Evolutionary conservation across 35 echinoderm and acorn worm genomes (phyloP).

Genomic region (Antedon bifida): DNA sequence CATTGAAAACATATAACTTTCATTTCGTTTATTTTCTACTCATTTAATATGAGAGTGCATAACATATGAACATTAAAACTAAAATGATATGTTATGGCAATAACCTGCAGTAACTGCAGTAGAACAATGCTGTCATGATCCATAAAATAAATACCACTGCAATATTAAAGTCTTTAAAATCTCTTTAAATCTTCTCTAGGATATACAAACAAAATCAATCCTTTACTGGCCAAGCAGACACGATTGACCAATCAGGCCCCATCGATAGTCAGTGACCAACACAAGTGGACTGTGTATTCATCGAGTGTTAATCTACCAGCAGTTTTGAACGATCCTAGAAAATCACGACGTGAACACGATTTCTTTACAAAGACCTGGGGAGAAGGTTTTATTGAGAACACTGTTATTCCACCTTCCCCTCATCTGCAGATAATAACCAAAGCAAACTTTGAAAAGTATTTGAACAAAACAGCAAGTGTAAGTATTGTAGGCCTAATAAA

Average conservation of each 20-base stretch:
- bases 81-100: too few relatives aligned
- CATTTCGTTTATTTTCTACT: too few relatives aligned
- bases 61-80: too few relatives aligned
- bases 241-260: conserved; percentile 7
- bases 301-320: conserved; percentile 80
- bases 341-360: conserved; percentile 68
- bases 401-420: conserved; percentile 56
- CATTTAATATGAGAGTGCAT: too few relatives aligned
- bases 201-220: conserved; percentile 18
- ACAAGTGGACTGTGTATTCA: conserved; percentile 79
- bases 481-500: background rate
- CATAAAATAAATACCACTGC: too few relatives aligned
- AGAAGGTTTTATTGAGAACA: conserved; percentile 69
- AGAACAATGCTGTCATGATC: too few relatives aligned
- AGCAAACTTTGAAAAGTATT: conserved; percentile 74
- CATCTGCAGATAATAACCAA: conserved; percentile 75
- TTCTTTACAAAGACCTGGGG: conserved; percentile 99
- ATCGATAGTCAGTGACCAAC: conserved; percentile 41
- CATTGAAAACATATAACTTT: too few relatives aligned
- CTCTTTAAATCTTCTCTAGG: background rate
- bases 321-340: conserved; percentile 92
- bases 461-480: conserved; percentile 62
- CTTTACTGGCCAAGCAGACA: conserved; percentile 8
- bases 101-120: too few relatives aligned
- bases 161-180: too few relatives aligned